phyloP scores from a whole-genome alignment of 2,113 vertebrate species.

The Trachemys scripta region DNA sequence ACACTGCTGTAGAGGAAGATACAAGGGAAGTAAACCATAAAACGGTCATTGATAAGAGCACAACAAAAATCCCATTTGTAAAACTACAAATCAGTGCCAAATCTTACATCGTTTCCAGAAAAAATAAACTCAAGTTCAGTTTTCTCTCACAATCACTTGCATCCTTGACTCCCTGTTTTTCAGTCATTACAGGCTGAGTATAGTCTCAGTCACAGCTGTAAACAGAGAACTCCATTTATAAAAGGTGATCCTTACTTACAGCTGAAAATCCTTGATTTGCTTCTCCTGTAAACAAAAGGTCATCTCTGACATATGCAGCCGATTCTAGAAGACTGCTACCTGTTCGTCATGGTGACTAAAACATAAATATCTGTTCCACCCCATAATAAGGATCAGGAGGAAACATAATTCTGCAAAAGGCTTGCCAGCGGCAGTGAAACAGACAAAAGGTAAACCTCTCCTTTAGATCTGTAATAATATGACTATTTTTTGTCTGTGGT shows the following conservation, averaged over 20 bases:
- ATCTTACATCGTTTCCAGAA: conserved; percentile 16
- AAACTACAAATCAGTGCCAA: conserved; percentile 16
- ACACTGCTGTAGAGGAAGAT: not conserved
- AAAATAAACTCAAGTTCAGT: conserved; percentile 42
- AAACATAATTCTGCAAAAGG: not conserved
- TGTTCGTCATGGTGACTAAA: conserved; percentile 17
- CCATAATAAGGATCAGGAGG: conserved; percentile 31
- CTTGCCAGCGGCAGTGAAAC: conserved; percentile 33
- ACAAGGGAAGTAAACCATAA: not conserved
- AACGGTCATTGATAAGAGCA: not conserved
- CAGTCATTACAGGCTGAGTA: not conserved
- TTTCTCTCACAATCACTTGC: conserved; percentile 38
- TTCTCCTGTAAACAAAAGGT: conserved; percentile 41
- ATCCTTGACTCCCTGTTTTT: conserved; percentile 41
- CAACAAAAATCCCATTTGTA: conserved; percentile 8
- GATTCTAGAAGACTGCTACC: conserved; percentile 3
- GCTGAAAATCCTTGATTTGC: conserved; percentile 1
- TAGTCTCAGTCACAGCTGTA: conserved; percentile 14
- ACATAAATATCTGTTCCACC: conserved; percentile 54
- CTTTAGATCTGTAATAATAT: not conserved
- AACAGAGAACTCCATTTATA: not conserved
- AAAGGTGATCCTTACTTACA: not conserved
- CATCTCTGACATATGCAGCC: not conserved
- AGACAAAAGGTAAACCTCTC: conserved; percentile 2
- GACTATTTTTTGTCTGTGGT: not conserved